A percentile compares a stretch with the other conserved stretches of the same genome.
phyloP scores from a whole-genome alignment of 2,797 vertebrate genomes.

The Malurus splendens region DNA sequence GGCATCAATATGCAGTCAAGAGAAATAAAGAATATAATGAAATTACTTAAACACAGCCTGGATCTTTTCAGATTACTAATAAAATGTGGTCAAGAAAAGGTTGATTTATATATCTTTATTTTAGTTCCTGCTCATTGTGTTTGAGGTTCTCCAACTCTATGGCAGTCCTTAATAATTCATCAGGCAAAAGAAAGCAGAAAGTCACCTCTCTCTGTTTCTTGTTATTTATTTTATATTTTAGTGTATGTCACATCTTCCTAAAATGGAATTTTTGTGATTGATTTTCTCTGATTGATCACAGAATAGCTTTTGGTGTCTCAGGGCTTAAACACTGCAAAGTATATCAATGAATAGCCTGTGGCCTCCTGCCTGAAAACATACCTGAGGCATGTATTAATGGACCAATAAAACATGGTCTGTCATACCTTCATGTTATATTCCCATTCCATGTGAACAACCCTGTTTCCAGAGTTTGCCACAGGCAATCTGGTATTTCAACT shows the following conservation, averaged over 20 bases:
- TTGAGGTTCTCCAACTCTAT: background rate
- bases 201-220: background rate
- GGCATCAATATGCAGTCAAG: background rate
- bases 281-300: conserved; percentile 14
- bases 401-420: conserved; percentile 43
- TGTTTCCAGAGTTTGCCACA: conserved; percentile 29
- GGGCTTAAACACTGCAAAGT: conserved; percentile 37
- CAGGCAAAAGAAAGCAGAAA: background rate
- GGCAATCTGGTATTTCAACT: conserved; percentile 53
- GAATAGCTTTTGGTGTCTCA: conserved; percentile 20
- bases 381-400: conserved; percentile 53
- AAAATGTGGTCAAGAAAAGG: background rate
- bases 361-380: conserved; percentile 45
- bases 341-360: conserved; percentile 31
- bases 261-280: background rate
- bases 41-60: background rate
- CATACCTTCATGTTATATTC: conserved; percentile 24
- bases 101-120: background rate
- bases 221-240: conserved; percentile 11
- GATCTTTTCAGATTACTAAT: background rate
- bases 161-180: background rate
- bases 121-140: background rate
- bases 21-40: background rate
- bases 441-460: conserved; percentile 44
- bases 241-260: background rate